Evolutionary conservation across 2,113 vertebrate species (phyloP).

Genomic region (Benitochromis conjunctus): DNA sequence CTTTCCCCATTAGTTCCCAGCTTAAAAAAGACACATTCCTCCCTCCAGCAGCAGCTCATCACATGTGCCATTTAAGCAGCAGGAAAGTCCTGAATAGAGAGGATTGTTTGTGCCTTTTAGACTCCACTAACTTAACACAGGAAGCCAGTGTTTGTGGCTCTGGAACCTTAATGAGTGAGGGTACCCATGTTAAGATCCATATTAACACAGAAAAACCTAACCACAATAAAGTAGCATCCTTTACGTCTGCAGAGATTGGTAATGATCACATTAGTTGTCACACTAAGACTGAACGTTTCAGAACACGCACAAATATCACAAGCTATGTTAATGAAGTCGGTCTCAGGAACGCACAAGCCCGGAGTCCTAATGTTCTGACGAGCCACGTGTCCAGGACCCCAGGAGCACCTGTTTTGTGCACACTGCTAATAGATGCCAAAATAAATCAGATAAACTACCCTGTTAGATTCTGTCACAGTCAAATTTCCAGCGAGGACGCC

Average conservation of each 20-base stretch:
- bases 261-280: background rate
- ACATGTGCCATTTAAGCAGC: background rate
- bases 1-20: background rate
- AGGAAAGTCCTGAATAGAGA: background rate
- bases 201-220: background rate
- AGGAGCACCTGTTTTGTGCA: background rate
- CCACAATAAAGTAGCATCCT: background rate
- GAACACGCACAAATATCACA: background rate
- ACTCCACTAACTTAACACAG: constrained; percentile 3
- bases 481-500: background rate
- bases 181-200: background rate
- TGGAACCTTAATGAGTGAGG: background rate
- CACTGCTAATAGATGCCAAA: constrained; percentile 31
- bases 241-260: background rate
- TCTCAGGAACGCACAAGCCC: constrained; percentile 4
- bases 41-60: background rate
- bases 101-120: constrained; percentile 39
- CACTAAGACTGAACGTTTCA: background rate
- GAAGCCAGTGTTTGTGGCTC: background rate
- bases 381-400: background rate
- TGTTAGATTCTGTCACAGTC: constrained; percentile 27
- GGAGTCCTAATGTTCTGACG: background rate
- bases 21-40: background rate
- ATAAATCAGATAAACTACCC: background rate
- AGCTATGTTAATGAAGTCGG: background rate